Base-by-base conservation (phyloP, 2,113 vertebrate species). In the Dinomys branickii region DNA sequence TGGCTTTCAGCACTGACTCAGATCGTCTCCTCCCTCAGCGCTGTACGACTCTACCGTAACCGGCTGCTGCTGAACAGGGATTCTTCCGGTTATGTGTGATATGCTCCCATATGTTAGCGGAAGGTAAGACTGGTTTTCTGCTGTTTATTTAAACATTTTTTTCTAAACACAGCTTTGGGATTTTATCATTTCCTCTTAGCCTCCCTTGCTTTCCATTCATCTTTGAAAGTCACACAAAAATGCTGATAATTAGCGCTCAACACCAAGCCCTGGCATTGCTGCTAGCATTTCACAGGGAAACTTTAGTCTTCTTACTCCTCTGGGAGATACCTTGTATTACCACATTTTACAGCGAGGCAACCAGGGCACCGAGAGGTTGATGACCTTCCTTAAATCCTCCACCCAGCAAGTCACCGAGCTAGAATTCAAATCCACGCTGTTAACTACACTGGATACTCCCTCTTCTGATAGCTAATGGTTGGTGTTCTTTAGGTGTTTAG, bases 181-280 rank as follows among this genome's bases (percentile, higher is more conserved):
- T 85, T 93, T 96, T 92, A 35, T 61, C 26, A 85, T 75, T 95
- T 87, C 67, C 24, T 71, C 61, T 47, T 61, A 30, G 8, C 67
- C 11, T 91, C 94, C 73, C 61, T 89, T 85, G n/a, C 93, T 94
- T 92, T 35, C 71, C 52, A 84, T 41, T 82, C 90, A 83, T 14
- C 73, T 75, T 90, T 38, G 52, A 63, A 96, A 87, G 50, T 90
- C 87, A 95, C 58, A 58, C 54, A 65, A 75, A 33, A 58, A 58
- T 52, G 16, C 56, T 84, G 75, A 63, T 5, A 52, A 22, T 28
- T 59, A 41, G 56, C 26, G 19, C 7, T 82, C 24, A 22, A 8
- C 19, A 47, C 30, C 54, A 50, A 52, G 44, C 65, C 7, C 71
- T 73, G 16, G 59, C 11, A 41, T 56, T 61, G 58, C 59, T 50